Conservation (phyloP, 2,888 invertebrate genomes). For the Dasypolia templi region DNA sequence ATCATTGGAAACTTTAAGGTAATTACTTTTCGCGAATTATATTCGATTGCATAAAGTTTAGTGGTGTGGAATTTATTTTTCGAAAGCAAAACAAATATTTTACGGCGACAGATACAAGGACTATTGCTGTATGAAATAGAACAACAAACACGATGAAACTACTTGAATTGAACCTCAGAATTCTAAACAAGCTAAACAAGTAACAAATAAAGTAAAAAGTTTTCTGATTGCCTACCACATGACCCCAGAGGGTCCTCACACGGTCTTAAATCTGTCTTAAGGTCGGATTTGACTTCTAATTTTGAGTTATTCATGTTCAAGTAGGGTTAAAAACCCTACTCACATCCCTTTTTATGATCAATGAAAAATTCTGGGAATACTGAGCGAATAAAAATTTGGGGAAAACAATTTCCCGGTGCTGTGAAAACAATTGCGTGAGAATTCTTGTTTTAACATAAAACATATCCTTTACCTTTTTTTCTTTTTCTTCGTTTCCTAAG, state of each 20-base stretch:
- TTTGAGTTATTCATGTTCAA: slow-evolving; percentile 64
- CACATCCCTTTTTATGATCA: slow-evolving; percentile 55
- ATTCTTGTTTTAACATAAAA: neutral
- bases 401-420: slow-evolving; percentile 52
- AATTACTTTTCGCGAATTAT: slow-evolving; percentile 26
- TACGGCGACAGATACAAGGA: neutral
- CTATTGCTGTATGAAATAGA: slow-evolving; percentile 22
- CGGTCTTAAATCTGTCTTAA: slow-evolving; percentile 52
- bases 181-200: slow-evolving; percentile 50
- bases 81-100: slow-evolving; percentile 44
- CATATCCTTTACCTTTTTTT: neutral
- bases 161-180: slow-evolving; percentile 42
- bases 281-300: slow-evolving; percentile 57
- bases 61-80: too few relatives aligned
- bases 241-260: slow-evolving; percentile 25
- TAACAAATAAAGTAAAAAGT: slow-evolving; percentile 29
- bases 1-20: slow-evolving; percentile 24
- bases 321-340: slow-evolving; percentile 14
- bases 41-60: slow-evolving; percentile 26
- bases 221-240: slow-evolving; percentile 44
- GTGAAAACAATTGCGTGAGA: slow-evolving; percentile 50
- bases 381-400: slow-evolving; percentile 46
- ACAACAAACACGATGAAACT: slow-evolving; percentile 28
- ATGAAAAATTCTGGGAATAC: slow-evolving; percentile 60
- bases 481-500: neutral